phyloP scores from a whole-genome alignment of 2,113 vertebrate species.

The Diadophis punctatus region DNA sequence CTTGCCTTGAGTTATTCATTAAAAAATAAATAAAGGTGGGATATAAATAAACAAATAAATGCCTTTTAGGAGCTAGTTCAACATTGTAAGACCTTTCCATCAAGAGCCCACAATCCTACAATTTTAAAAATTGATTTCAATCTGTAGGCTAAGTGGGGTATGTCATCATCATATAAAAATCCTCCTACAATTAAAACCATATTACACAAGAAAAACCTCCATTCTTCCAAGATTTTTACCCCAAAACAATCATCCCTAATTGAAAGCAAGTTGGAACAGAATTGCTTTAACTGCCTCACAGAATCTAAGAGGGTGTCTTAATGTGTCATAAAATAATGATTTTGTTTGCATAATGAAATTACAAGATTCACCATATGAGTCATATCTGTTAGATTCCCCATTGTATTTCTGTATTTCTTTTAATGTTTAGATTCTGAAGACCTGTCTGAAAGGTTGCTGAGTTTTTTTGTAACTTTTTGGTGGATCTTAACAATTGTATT shows the following conservation, averaged over 20 bases:
- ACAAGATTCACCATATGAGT: background rate
- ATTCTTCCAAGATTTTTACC: background rate
- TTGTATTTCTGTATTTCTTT: background rate
- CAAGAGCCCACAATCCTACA: background rate
- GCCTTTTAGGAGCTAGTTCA: background rate
- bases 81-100: background rate
- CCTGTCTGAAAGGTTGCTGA: background rate
- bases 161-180: background rate
- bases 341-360: background rate
- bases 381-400: background rate
- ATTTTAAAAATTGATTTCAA: background rate
- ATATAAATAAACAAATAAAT: background rate
- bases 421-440: background rate
- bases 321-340: background rate
- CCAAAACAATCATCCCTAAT: background rate
- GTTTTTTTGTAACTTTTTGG: background rate
- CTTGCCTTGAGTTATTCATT: background rate
- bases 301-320: background rate
- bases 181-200: background rate
- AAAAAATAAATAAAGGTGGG: background rate
- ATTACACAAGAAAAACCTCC: background rate
- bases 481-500: background rate
- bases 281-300: background rate
- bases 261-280: background rate
- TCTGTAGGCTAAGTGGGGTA: background rate